A percentile compares a stretch with the other conserved stretches of the same genome.
Evolutionary conservation across 1,140 invertebrate genomes (phyloP).

Genomic region (Bombus impatiens): DNA sequence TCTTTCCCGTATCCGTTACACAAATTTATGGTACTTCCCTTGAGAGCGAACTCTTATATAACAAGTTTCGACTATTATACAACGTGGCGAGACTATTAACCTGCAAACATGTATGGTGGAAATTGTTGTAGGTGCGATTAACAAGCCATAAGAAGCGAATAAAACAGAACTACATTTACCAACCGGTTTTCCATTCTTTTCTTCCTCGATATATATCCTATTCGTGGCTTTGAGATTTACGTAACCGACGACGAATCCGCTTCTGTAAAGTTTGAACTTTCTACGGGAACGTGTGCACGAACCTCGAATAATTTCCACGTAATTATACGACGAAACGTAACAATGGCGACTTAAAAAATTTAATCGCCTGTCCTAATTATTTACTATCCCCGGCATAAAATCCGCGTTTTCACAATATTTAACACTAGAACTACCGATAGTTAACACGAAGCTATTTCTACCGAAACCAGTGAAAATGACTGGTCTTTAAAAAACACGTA

Average conservation of each 20-base stretch:
- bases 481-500: no score
- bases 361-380: neutral
- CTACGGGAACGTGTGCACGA: neutral
- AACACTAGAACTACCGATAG: no score
- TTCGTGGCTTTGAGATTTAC: neutral
- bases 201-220: neutral
- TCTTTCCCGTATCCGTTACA: constrained; percentile 2
- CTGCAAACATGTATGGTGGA: neutral
- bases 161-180: neutral
- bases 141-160: neutral
- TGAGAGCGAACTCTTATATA: constrained; percentile 12
- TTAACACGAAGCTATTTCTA: no score
- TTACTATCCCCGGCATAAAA: neutral
- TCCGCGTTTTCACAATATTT: neutral
- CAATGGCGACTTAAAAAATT: neutral
- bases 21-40: neutral
- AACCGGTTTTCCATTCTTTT: constrained; percentile 26
- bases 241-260: constrained; percentile 6
- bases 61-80: constrained; percentile 20
- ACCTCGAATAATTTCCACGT: neutral
- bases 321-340: neutral
- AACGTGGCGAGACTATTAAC: neutral
- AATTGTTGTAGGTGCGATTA: constrained; percentile 24
- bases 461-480: no score
- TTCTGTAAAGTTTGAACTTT: neutral